Evolutionary conservation across 2,888 invertebrate species (phyloP), one percentile per base, ranked within the genome.

Genomic region (Brenthis ino): DNA sequence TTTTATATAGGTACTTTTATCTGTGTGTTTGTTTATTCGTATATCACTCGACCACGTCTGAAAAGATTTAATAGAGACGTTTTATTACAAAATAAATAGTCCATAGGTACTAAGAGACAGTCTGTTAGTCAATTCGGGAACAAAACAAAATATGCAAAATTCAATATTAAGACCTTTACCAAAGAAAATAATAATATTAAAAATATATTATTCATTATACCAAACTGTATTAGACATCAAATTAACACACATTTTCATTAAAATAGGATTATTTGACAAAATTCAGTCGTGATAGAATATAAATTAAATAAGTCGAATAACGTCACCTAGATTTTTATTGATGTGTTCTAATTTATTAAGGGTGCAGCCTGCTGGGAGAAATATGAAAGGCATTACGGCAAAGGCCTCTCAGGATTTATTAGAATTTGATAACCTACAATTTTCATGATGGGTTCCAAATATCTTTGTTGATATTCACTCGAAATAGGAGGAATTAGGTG

Each of bases 261-360:
- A 37, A 37, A 6, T 11, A 43, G 16, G 16, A 53, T 14, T 86
- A 82, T 87, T 89, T 89, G 88, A 91, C 88, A 43, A 90, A 91
- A 91, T 89, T 90, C 83, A 79, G 76, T 81, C 80, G 81, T 86
- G 87, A 89, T 89, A 88, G 89, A 92, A 91, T 90, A 90, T 89
- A 88, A 91, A 92, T 92, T 91, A 89, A 91, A 91, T 92, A 92
- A 91, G 90, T 91, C 90, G 83, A 81, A 79, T 88, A 43, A 1
- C 37, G 86, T 89, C 87, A 87, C 82, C 83, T 84, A 86, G 89
- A 90, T 91, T 92, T 91, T 91, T 92, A 92, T 92, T 90, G 92
- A 92, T 90, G 88, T 87, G 37, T 82, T 79, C 87, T 90, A 92
- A 92, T 92, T 92, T 91, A 91, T 91, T 91, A 90, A 87, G 89